These are phyloP conservation scores for Eupithecia inturbata DNA, from an alignment of 2,888 invertebrate species.

Conservation along the genomic window DNA sequence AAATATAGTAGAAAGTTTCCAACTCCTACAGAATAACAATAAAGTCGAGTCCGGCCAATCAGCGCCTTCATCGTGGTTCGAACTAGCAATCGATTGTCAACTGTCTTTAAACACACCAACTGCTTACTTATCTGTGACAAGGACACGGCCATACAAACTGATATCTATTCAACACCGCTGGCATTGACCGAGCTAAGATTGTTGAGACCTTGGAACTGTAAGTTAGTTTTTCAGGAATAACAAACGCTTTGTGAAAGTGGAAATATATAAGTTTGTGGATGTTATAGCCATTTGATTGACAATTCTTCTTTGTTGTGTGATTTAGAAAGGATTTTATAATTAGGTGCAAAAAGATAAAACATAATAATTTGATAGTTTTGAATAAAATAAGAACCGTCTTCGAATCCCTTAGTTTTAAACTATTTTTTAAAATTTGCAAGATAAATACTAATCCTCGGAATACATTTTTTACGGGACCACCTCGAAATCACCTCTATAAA, in stretches of 20 bases:
- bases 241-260: not conserved
- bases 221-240: not conserved
- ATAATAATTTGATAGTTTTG: no score
- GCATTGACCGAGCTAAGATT: conserved; percentile 18
- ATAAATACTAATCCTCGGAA: no score
- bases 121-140: not conserved
- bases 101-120: not conserved
- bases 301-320: no score
- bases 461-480: no score
- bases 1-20: not conserved
- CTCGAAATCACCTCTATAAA: no score
- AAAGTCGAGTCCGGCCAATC: not conserved
- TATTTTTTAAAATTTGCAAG: no score
- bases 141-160: not conserved
- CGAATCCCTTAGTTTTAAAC: no score
- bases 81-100: not conserved
- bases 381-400: no score
- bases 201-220: not conserved
- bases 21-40: not conserved
- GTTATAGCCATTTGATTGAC: no score
- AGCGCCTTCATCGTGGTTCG: not conserved
- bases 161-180: conserved; percentile 8
- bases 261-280: no score
- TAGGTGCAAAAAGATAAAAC: no score
- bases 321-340: no score